Evolutionary conservation across 1,140 invertebrate species (phyloP), one percentile per base, ranked within the genome.

Genomic region (Pogonomyrmex californicus): DNA sequence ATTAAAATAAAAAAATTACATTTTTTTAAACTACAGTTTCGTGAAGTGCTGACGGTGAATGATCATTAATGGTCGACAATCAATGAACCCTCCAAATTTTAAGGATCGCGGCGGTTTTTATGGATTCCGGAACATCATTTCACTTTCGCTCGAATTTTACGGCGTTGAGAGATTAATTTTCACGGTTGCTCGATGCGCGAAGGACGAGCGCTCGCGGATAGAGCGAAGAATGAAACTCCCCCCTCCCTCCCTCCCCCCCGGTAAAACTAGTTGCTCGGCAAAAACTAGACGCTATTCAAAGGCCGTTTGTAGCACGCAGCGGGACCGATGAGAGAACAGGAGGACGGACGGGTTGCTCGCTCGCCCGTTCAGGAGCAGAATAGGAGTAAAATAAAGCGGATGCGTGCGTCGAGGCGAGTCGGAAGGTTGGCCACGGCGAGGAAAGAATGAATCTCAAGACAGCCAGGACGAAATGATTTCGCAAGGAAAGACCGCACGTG

Each of bases 271-370:
- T 93, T 91, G 88, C 76, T 44, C 76, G 68, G 87, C 92, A 94
- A 94, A 94, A 94, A 93, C 92, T 93, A 93, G 93, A 93, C 82
- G 90, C 93, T 92, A 94, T 93, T 94, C 92, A 94, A 93, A 93
- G 90, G 89, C 91, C 86, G 93, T 92, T 92, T 90, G 88, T 91
- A 91, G 78, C 88, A 73, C 86, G 89, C 87, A 88, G 90, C 60
- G 41, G n/a, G 85, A 70, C 73, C 56, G 82, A 86, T 79, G 73
- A 82, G 85, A 77, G 88, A 90, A 73, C 75, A 77, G 77, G 70
- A 78, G 82, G 85, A 86, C 23, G 87, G 83, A 70, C 36, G 77
- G 73, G 87, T 90, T 91, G 38, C 38, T 58, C 23, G 51, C 41
- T 82, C 51, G 65, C 65, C 23, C 54, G 68, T n/a, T 66, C 77